Evolutionary conservation across 2,888 invertebrate genomes (phyloP).

Genomic region (Petrolisthes manimaculis): DNA sequence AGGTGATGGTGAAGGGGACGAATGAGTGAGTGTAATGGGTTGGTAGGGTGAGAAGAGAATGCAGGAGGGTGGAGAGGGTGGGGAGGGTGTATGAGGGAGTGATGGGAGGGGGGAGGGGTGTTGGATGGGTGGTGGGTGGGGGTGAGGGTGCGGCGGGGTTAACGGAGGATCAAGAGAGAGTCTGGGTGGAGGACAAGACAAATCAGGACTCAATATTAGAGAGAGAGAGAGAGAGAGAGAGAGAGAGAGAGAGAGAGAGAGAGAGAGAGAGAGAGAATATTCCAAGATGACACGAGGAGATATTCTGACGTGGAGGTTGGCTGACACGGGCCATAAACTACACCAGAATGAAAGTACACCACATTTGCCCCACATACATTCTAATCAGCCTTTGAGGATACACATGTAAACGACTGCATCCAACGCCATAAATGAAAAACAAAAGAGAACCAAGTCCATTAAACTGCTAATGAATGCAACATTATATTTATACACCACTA

Average conservation of each 20-base stretch:
- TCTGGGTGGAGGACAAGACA: constrained; percentile 41
- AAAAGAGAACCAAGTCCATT: no score
- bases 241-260: constrained; percentile 4
- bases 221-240: constrained; percentile 14
- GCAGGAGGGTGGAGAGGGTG: neutral
- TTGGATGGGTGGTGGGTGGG: neutral
- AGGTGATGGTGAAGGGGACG: neutral
- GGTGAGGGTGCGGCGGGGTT: constrained; percentile 18
- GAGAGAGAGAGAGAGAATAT: neutral
- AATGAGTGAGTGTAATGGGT: neutral
- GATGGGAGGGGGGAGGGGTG: neutral
- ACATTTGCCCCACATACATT: neutral
- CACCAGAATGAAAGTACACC: neutral
- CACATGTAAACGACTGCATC: no score
- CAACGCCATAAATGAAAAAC: no score
- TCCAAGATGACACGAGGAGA: constrained; percentile 10
- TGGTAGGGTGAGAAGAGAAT: neutral
- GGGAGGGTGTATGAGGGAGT: neutral
- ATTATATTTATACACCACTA: no score
- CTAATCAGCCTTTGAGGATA: no score
- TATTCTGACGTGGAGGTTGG: neutral
- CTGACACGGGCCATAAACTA: neutral
- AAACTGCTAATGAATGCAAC: no score
- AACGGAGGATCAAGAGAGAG: constrained; percentile 14
- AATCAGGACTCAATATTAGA: constrained; percentile 40